phyloP scores from a whole-genome alignment of 2,113 vertebrate genomes.

The Hemibagrus wyckioides region DNA sequence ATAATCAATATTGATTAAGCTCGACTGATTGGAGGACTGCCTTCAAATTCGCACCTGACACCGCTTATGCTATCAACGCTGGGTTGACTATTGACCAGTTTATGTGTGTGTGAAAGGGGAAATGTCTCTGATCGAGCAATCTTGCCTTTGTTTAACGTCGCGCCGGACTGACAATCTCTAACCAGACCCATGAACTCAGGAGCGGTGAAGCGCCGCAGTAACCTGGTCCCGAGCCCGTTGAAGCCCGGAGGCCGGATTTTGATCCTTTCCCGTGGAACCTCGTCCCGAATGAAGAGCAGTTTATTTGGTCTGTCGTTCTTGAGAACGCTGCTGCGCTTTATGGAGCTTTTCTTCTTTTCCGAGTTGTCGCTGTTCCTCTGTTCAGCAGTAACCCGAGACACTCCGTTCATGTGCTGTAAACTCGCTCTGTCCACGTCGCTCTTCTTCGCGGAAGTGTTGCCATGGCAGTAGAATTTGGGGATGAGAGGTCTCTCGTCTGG shows the following conservation, averaged over 20 bases:
- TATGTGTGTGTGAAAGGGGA: conserved; percentile 70
- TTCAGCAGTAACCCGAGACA: conserved; percentile 49
- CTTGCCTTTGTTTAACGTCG: conserved; percentile 60
- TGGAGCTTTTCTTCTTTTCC: conserved; percentile 59
- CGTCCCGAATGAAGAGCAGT: conserved; percentile 65
- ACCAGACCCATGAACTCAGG: conserved; percentile 78
- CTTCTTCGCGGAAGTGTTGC: conserved; percentile 54
- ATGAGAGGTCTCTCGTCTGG: conserved; percentile 75
- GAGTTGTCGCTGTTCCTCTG: conserved; percentile 48
- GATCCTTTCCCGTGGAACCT: conserved; percentile 63
- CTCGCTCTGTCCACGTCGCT: conserved; percentile 60
- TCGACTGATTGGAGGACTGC: conserved; percentile 60
- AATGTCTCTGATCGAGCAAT: conserved; percentile 78
- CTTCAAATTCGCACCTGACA: conserved; percentile 78
- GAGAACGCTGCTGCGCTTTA: conserved; percentile 65
- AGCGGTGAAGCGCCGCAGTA: conserved; percentile 76
- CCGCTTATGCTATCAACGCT: conserved; percentile 78
- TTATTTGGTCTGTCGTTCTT: conserved; percentile 60
- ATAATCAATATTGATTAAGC: conserved; percentile 42
- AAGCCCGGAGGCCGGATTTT: conserved; percentile 58
- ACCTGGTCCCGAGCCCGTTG: conserved; percentile 68
- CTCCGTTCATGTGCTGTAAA: conserved; percentile 46
- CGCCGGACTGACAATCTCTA: conserved; percentile 66
- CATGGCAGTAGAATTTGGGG: conserved; percentile 68
- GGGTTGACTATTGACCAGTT: conserved; percentile 74